Evolutionary conservation across 2,888 invertebrate genomes (phyloP), one percentile per base, ranked within the genome.

Genomic region (Hypercompe scribonia): DNA sequence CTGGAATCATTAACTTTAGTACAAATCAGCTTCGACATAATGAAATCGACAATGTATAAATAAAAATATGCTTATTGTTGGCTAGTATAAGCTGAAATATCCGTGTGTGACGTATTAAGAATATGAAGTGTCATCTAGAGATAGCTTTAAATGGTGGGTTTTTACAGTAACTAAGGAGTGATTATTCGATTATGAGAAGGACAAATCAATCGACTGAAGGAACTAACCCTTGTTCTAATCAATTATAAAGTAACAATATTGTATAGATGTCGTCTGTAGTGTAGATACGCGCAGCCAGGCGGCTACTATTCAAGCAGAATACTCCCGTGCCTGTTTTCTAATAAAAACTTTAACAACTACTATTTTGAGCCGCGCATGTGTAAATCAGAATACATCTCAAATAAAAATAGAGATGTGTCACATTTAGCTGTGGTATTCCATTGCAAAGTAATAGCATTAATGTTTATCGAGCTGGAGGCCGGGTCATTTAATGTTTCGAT

Each of bases 381-480:
- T 28, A 58, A 58, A 58, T 58, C n/a, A 58, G 28, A 58, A 58
- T 58, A 58, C 13, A 61, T 31, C 31, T 61, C 31, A 31, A 31
- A 61, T 61, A 61, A 31, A 61, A 61, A 61, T 31, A 61, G 61
- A 31, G 31, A 61, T 61, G 54, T 58, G 61, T 61, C 61, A 61
- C 65, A 65, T 65, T 65, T 36, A 36, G 58, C 24, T 13, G 61
- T n/a, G 18, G 61, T 61, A 69, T 39, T 58, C 61, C 68, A 42
- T 18, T 61, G 13, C 28, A 31, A 5, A 69, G 36, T 61, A 69
- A 63, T 70, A 70, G 31, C 24, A 28, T 68, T 69, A 54, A 15
- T 34, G 70, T 70, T 70, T 70, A 70, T 70, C 42, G 65, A 68
- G 10, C 65, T 39, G 33, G 72, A 70, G 39, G 64, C 63, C 46